phyloP scores from a whole-genome alignment of 2,113 vertebrate species.

The Platycercus adscitus region DNA sequence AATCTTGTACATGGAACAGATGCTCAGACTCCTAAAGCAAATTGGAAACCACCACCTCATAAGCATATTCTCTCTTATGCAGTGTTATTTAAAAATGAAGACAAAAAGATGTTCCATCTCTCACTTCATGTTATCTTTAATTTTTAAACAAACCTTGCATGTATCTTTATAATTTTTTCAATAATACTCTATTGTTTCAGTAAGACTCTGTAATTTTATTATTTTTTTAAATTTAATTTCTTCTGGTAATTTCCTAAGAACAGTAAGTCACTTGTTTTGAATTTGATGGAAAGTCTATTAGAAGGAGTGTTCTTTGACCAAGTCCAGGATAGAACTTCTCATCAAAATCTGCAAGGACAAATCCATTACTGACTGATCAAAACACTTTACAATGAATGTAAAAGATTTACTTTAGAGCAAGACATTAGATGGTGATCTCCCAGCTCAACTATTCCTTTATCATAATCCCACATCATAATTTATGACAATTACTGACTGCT shows the following conservation, averaged over 20 bases:
- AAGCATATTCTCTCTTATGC: neutral
- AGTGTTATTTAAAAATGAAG: neutral
- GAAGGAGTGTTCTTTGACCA: neutral
- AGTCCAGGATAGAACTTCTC: neutral
- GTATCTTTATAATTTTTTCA: neutral
- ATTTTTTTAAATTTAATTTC: neutral
- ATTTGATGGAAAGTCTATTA: neutral
- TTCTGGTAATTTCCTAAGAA: neutral
- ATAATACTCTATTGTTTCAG: neutral
- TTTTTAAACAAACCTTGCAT: neutral
- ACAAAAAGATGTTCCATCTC: rapidly evolving
- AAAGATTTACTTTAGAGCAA: neutral
- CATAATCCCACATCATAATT: neutral
- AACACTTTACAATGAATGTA: neutral
- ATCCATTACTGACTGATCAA: neutral
- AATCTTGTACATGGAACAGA: neutral
- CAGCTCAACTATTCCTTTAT: neutral
- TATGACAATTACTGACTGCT: neutral
- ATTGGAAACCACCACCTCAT: neutral
- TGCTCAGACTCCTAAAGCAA: neutral
- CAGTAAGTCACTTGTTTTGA: neutral
- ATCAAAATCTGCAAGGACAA: neutral
- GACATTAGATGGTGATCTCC: neutral
- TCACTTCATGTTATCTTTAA: neutral
- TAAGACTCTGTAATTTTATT: neutral